A percentile compares a stretch with the other conserved stretches of the same genome.
Conservation (phyloP, 2,797 vertebrate genomes). For the Alectoris magna region DNA sequence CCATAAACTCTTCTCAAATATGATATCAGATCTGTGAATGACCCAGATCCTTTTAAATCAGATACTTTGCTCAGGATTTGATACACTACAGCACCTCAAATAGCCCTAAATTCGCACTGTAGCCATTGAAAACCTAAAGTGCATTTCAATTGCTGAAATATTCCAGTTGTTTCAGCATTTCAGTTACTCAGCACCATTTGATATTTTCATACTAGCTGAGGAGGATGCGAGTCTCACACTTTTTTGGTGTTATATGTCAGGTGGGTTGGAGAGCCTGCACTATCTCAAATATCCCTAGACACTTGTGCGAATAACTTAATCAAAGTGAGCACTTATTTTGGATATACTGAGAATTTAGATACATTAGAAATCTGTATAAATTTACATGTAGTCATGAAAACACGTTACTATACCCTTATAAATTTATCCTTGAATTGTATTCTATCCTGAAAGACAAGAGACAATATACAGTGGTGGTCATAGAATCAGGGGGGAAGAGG, state of each 20-base stretch:
- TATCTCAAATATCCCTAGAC: not conserved
- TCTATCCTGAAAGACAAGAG: not conserved
- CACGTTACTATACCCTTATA: not conserved
- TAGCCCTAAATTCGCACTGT: not conserved
- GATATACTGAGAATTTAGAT: not conserved
- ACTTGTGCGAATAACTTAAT: not conserved
- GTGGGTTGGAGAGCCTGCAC: not conserved
- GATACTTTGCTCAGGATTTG: too few species aligned
- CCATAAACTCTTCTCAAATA: too few species aligned
- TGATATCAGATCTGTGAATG: too few species aligned
- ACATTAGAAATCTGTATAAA: not conserved
- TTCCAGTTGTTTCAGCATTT: not conserved
- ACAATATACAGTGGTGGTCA: not conserved
- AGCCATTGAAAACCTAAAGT: not conserved
- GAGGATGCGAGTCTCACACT: not conserved
- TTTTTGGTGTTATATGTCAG: not conserved
- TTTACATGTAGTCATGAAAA: not conserved
- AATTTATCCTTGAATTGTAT: not conserved
- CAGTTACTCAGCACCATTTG: not conserved
- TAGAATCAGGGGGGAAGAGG: not conserved
- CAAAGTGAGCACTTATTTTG: not conserved
- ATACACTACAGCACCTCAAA: not conserved
- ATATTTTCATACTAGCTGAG: not conserved
- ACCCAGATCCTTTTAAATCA: too few species aligned
- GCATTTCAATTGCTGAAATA: not conserved